phyloP scores from a whole-genome alignment of 1,140 invertebrate species.

The Brevipalpus yothersi region DNA sequence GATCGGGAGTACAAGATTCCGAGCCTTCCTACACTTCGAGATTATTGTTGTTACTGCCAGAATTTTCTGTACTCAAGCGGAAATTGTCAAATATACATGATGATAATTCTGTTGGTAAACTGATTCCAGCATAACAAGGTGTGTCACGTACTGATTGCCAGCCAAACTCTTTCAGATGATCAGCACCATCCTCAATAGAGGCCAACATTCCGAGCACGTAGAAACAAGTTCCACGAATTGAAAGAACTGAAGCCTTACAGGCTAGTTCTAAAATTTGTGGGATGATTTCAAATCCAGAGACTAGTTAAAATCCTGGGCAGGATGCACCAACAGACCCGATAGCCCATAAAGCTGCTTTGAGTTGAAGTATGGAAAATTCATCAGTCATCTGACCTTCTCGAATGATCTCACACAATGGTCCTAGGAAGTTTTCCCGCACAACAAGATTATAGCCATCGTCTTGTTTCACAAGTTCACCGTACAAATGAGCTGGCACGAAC shows the following conservation, averaged over 20 bases:
- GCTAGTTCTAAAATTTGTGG: slow-evolving; percentile 38
- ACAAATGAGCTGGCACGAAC: slow-evolving; percentile 56
- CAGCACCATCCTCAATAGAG: slow-evolving; percentile 49
- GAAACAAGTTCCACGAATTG: slow-evolving; percentile 58
- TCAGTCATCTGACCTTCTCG: slow-evolving; percentile 3
- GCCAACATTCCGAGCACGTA: slow-evolving; percentile 59
- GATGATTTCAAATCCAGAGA: slow-evolving; percentile 34
- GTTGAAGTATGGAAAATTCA: slow-evolving; percentile 18
- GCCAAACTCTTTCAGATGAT: slow-evolving; percentile 40
- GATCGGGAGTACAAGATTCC: neutral
- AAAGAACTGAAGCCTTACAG: slow-evolving; percentile 49
- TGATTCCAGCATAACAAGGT: slow-evolving; percentile 9
- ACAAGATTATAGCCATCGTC: slow-evolving; percentile 41
- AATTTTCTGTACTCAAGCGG: too few relatives aligned
- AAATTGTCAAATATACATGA: neutral
- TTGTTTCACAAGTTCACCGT: slow-evolving; percentile 60
- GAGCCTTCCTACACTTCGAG: too few relatives aligned
- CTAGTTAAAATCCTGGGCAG: slow-evolving; percentile 37
- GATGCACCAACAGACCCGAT: slow-evolving; percentile 56
- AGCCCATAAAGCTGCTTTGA: slow-evolving; percentile 75
- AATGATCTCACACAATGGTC: neutral
- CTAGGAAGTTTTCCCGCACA: slow-evolving; percentile 19
- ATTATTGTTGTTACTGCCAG: too few relatives aligned
- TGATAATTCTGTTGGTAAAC: slow-evolving; percentile 9
- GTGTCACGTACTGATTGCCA: slow-evolving; percentile 46